These are phyloP conservation scores for Psittacula echo DNA, from an alignment of 2,797 vertebrate species.

Conservation along the genomic window DNA sequence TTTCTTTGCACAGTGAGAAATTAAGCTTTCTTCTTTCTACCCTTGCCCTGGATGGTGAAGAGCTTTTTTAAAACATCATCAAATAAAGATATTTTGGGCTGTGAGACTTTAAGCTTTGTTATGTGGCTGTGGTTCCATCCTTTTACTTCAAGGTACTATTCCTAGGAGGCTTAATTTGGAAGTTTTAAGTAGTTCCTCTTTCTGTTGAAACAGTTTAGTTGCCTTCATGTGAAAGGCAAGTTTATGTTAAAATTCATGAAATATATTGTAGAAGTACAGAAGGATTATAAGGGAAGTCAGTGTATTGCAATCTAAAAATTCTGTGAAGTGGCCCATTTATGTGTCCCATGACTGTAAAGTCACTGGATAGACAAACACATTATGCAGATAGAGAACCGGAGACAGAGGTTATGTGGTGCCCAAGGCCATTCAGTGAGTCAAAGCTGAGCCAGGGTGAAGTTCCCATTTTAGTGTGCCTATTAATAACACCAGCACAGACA, in stretches of 20 bases:
- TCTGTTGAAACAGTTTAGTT: neutral
- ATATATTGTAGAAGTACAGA: neutral
- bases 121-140: neutral
- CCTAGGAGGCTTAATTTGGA: neutral
- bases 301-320: neutral
- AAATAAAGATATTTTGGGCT: neutral
- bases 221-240: neutral
- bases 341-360: slow-evolving; percentile 31
- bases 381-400: slow-evolving; percentile 32
- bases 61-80: neutral
- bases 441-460: slow-evolving; percentile 47
- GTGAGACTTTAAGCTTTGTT: neutral
- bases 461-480: slow-evolving; percentile 53
- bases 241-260: neutral
- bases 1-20: neutral
- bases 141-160: neutral
- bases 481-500: slow-evolving; percentile 49
- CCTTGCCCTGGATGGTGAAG: neutral
- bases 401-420: slow-evolving; percentile 65
- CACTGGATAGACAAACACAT: slow-evolving; percentile 33
- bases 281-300: neutral
- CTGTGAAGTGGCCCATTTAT: slow-evolving; percentile 28
- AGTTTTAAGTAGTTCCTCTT: neutral
- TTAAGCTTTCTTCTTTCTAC: neutral
- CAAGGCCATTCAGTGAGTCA: slow-evolving; percentile 59